Percentiles rank a stretch among this genome's conserved stretches.
These are phyloP conservation scores for Coryphaenoides rupestris DNA, from an alignment of 2,113 vertebrate species.

Conservation along the genomic window DNA sequence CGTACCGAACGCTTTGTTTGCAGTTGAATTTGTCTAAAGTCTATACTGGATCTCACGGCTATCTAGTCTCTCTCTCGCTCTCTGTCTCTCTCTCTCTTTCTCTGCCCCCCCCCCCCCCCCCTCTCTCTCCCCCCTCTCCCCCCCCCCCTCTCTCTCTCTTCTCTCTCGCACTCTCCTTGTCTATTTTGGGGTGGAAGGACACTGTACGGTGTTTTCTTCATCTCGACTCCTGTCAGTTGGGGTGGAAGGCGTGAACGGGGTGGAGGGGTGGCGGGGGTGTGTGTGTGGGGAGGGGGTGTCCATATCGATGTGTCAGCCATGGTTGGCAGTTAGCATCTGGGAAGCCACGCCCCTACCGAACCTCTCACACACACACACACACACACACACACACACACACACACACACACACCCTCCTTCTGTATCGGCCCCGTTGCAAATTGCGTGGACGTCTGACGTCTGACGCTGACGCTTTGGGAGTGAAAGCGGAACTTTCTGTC, in stretches of 20 bases:
- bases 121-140: neutral
- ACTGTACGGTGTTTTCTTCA: no score
- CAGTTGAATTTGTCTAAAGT: no score
- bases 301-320: neutral
- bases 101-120: neutral
- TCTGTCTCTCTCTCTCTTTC: no score
- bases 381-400: neutral
- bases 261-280: no score
- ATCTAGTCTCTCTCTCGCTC: no score
- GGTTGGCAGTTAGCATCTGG: conserved; percentile 45
- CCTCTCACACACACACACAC: conserved; percentile 11
- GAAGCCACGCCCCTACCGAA: conserved; percentile 24
- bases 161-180: neutral
- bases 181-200: no score
- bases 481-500: no score
- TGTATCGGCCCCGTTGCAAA: no score
- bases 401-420: neutral
- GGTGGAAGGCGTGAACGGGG: neutral
- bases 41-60: no score
- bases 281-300: neutral
- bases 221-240: neutral
- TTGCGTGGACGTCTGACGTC: no score
- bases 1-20: no score
- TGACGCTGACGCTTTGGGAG: no score
- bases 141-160: neutral